These are phyloP conservation scores for Rhea pennata DNA, from an alignment of 2,113 vertebrate genomes.

Conservation along the genomic window DNA sequence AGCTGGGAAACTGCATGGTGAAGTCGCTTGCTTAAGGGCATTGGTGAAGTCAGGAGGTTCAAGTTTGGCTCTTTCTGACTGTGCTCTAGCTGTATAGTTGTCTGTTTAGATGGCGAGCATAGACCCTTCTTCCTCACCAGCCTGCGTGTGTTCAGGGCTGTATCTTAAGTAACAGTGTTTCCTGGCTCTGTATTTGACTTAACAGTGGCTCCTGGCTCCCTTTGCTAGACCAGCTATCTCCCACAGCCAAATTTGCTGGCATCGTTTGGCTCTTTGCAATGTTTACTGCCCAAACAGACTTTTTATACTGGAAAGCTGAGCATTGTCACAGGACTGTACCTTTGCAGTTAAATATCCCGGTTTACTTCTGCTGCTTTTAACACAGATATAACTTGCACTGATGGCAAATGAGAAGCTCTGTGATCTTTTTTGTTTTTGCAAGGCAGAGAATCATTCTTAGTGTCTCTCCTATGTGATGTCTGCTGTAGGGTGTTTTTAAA, in stretches of 20 bases:
- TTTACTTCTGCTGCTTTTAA: background rate
- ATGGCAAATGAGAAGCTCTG: background rate
- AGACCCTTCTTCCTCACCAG: background rate
- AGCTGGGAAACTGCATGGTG: background rate
- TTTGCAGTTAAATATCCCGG: background rate
- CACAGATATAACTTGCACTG: background rate
- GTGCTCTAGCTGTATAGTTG: background rate
- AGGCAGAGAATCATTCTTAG: background rate
- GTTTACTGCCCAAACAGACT: background rate
- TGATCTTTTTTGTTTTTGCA: background rate
- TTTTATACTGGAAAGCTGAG: background rate
- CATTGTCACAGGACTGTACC: too few species aligned
- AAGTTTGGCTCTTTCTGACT: too few species aligned
- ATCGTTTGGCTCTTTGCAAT: background rate
- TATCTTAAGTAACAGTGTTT: background rate
- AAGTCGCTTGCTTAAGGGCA: background rate
- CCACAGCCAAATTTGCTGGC: background rate
- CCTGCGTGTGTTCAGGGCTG: accelerated
- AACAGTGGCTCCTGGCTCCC: background rate
- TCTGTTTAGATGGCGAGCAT: background rate
- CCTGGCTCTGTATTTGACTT: background rate
- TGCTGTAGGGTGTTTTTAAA: background rate
- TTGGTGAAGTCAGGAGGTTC: background rate
- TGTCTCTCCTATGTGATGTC: background rate
- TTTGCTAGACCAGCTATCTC: background rate